Base-by-base conservation (phyloP, 2,888 invertebrate species). In the Spatulosminthurus flaviceps region DNA sequence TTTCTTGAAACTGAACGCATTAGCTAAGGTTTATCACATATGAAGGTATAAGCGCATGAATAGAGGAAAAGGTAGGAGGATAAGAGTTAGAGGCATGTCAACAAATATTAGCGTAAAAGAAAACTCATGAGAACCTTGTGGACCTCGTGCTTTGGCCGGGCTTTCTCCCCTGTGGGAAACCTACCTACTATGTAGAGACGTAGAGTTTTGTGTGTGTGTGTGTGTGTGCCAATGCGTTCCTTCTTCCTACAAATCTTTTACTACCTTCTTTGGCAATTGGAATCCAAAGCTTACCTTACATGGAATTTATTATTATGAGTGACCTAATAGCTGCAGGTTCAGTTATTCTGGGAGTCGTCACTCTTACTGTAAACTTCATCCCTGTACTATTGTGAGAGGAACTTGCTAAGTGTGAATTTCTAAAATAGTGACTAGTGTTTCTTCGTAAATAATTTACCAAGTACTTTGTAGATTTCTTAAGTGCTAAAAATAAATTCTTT, bases 291-390 rank as follows among this genome's bases (percentile, higher is more conserved):
- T 24, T 73, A 73, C 51, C 60, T 61, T 29, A 11, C 16, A 19
- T 60, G 21, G 24, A 74, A 34, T 7, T 19, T 74, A 21, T 28
- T 74, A 64, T 74, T 34, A 74, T 74, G 61, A 74, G 21, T 74
- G 74, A 60, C 61, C 74, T 34, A 29, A 24, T 13, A 41, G 28
- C 51, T 43, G 26, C 43, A 13, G 43, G 43, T 21, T 72, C 72
- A 72, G 72, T 72, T 51, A 19, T n/a, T 19, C n/a, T 51, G 72
- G 43, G 72, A 51, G 51, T 28, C 51, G 28, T 72, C 51, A 51
- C 43, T 71, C 43, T 42, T 42, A 72, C 72, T 22, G 22, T n/a
- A n/a, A n/a, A 51, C 28, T 43, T 71, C 24, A n/a, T 70, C 28
- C 9, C 70, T 34, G 29, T 1, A 19, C 41, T 34, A 16, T 19